A percentile compares a stretch with the other conserved stretches of the same genome.
phyloP scores from a whole-genome alignment of 2,888 invertebrate species.

The Latrodectus hesperus region DNA sequence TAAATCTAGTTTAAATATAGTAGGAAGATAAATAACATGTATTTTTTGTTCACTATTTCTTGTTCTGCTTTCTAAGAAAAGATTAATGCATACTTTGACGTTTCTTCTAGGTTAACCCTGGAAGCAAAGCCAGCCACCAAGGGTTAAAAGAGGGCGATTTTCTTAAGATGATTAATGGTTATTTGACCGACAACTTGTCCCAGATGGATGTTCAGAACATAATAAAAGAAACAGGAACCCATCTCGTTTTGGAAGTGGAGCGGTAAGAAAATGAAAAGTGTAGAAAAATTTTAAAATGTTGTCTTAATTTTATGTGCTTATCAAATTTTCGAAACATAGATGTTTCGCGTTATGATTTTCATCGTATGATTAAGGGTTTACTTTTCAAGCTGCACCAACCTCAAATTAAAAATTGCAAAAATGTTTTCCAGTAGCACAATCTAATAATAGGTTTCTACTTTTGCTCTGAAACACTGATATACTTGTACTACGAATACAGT shows the following conservation, averaged over 20 bases:
- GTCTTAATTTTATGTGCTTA: no score
- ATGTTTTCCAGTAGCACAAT: no score
- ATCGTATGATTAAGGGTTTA: no score
- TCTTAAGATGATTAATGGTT: conserved; percentile 53
- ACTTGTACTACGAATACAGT: no score
- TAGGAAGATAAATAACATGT: neutral
- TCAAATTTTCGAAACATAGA: no score
- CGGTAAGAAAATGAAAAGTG: conserved; percentile 9
- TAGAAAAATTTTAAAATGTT: no score
- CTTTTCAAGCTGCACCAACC: no score
- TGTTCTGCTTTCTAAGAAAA: neutral
- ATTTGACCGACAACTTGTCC: conserved; percentile 47
- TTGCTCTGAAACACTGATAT: no score
- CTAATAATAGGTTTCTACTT: no score
- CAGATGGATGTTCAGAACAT: conserved; percentile 64
- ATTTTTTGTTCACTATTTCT: neutral
- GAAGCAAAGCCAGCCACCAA: conserved; percentile 61
- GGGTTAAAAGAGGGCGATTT: conserved; percentile 52
- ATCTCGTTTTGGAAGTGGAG: conserved; percentile 47
- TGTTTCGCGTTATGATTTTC: no score
- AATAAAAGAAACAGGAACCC: conserved; percentile 55
- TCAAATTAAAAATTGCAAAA: no score
- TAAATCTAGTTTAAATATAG: neutral
- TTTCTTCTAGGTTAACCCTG: conserved; percentile 50
- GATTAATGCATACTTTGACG: neutral